Evolutionary conservation across 2,888 invertebrate species (phyloP).

Genomic region (Brachyptera risi): DNA sequence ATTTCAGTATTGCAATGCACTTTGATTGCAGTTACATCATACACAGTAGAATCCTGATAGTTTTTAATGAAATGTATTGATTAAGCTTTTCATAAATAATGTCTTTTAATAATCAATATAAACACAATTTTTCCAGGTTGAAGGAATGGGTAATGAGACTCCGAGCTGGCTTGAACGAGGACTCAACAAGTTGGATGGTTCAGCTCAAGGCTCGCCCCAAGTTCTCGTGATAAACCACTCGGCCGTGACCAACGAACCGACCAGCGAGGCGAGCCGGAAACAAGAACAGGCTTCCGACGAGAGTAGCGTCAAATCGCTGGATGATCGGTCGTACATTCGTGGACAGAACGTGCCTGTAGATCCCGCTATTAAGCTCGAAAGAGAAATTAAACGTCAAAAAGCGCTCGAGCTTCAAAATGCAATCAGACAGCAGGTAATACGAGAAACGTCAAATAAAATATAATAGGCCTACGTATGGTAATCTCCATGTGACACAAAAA

Average conservation of each 20-base stretch:
- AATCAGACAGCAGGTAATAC: slow-evolving; percentile 60
- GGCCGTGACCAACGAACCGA: background rate
- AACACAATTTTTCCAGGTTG: slow-evolving; percentile 15
- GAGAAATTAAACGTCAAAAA: slow-evolving; percentile 75
- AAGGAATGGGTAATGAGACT: slow-evolving; percentile 37
- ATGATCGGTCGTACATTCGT: slow-evolving; percentile 59
- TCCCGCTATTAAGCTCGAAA: slow-evolving; percentile 71
- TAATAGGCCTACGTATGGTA: too few relatives aligned
- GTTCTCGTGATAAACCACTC: slow-evolving; percentile 21
- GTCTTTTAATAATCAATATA: too few relatives aligned
- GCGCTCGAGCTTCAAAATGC: slow-evolving; percentile 84
- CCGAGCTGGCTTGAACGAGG: slow-evolving; percentile 57
- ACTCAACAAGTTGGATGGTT: slow-evolving; percentile 44
- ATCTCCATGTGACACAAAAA: too few relatives aligned
- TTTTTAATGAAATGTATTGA: too few relatives aligned
- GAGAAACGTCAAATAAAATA: too few relatives aligned
- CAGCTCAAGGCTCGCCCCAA: slow-evolving; percentile 42
- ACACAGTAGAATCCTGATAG: too few relatives aligned
- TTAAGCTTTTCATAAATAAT: too few relatives aligned
- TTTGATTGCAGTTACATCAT: too few relatives aligned
- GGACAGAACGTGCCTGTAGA: slow-evolving; percentile 86
- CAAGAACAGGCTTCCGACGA: background rate
- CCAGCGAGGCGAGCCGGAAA: slow-evolving; percentile 11
- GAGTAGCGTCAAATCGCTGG: background rate
- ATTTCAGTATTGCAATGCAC: too few relatives aligned